Conservation (phyloP, 2,888 invertebrate species). For the Petrophora chlorosata region DNA sequence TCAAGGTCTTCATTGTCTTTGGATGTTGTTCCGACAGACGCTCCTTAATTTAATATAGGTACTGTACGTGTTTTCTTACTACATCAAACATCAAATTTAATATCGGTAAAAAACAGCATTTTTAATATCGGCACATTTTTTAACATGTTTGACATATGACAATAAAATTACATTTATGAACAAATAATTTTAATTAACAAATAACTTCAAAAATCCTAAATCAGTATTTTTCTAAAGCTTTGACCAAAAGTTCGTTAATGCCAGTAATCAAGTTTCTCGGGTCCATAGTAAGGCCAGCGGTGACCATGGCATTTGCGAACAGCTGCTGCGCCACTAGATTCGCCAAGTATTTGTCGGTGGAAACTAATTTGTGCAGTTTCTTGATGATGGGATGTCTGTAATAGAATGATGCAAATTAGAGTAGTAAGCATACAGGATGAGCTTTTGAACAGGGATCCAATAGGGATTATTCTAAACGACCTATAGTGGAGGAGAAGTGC, state of each 20-base stretch:
- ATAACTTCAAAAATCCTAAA: constrained; percentile 19
- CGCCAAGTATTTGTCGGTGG: constrained; percentile 91
- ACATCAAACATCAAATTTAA: too few relatives aligned
- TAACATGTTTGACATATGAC: too few relatives aligned
- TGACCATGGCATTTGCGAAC: constrained; percentile 97
- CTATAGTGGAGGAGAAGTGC: too few relatives aligned
- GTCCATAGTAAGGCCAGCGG: constrained; percentile 96
- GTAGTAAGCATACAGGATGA: neutral
- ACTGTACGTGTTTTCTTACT: too few relatives aligned
- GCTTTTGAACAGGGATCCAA: neutral
- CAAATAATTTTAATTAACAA: constrained; percentile 18
- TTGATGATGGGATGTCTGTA: constrained; percentile 94
- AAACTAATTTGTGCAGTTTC: constrained; percentile 90
- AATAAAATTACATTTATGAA: neutral
- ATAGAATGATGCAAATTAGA: constrained; percentile 31
- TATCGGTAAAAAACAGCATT: too few relatives aligned
- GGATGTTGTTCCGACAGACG: too few relatives aligned
- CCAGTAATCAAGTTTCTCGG: constrained; percentile 92
- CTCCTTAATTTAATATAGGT: too few relatives aligned
- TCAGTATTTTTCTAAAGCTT: constrained; percentile 91
- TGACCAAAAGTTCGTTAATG: constrained; percentile 93
- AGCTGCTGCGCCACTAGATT: constrained; percentile 94
- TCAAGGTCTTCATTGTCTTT: too few relatives aligned
- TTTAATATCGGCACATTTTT: too few relatives aligned
- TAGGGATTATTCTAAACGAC: too few relatives aligned